Evolutionary conservation across 2,888 invertebrate species (phyloP).

Genomic region (Galerucella pusilla): DNA sequence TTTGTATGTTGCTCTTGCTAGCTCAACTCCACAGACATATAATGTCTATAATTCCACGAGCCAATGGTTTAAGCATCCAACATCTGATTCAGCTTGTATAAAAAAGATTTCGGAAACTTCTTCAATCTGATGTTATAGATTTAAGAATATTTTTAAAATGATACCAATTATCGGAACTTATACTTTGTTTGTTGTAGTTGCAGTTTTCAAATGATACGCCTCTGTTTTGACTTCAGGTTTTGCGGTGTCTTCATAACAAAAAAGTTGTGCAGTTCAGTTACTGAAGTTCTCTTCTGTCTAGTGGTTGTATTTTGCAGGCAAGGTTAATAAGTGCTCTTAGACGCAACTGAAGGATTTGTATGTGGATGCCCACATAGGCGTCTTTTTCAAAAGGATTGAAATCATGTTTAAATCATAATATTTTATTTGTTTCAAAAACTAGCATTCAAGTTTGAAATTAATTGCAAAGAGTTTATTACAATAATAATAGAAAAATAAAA

Average conservation of each 20-base stretch:
- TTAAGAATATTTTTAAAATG: not conserved
- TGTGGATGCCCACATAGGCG: not conserved
- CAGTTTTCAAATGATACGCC: not conserved
- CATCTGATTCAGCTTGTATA: no score
- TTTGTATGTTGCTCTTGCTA: no score
- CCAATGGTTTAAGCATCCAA: no score
- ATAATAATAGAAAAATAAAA: no score
- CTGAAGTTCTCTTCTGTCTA: conserved; percentile 26
- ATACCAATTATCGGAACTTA: not conserved
- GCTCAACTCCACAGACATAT: no score
- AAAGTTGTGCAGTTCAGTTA: conserved; percentile 14
- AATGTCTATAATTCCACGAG: no score
- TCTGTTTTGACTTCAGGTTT: not conserved
- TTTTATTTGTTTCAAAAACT: not conserved
- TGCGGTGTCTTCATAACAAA: conserved; percentile 9
- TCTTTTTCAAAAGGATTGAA: not conserved
- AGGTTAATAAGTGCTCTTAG: conserved; percentile 37
- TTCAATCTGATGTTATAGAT: not conserved
- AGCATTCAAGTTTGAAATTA: not conserved
- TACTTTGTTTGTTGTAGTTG: no score
- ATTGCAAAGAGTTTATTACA: no score
- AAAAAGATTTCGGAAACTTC: no score
- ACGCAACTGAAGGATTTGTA: conserved; percentile 22
- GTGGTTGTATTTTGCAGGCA: conserved; percentile 33
- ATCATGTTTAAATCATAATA: not conserved